These are phyloP conservation scores for Pectinophora gossypiella DNA, from an alignment of 1,140 invertebrate species.

Conservation along the genomic window DNA sequence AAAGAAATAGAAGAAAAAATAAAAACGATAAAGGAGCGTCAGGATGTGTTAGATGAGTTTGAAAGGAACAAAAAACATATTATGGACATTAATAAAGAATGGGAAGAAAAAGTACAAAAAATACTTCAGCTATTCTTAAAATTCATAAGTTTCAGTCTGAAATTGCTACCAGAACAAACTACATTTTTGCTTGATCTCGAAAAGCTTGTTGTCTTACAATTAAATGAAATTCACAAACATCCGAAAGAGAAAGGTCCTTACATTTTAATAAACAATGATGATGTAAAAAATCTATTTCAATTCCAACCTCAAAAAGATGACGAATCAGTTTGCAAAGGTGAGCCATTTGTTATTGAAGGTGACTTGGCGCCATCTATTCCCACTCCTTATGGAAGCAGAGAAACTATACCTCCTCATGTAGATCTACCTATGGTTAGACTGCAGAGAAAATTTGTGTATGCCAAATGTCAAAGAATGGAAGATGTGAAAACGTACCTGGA, in stretches of 20 bases:
- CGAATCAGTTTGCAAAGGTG: slow-evolving; percentile 23
- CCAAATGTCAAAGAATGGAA: slow-evolving; percentile 59
- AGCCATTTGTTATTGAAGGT: slow-evolving; percentile 46
- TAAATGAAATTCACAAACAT: slow-evolving; percentile 53
- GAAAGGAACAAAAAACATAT: slow-evolving; percentile 36
- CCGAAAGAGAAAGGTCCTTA: slow-evolving; percentile 19
- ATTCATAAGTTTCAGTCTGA: slow-evolving; percentile 58
- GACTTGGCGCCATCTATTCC: slow-evolving; percentile 37
- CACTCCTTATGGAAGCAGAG: slow-evolving; percentile 46
- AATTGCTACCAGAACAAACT: slow-evolving; percentile 59
- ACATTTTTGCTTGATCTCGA: slow-evolving; percentile 58
- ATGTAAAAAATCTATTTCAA: slow-evolving; percentile 34
- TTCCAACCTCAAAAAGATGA: slow-evolving; percentile 28
- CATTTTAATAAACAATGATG: slow-evolving; percentile 40
- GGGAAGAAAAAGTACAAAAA: slow-evolving; percentile 59
- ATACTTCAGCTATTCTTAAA: slow-evolving; percentile 54
- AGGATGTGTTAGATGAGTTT: slow-evolving; percentile 31
- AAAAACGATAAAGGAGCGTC: slow-evolving; percentile 39
- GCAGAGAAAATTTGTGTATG: slow-evolving; percentile 52
- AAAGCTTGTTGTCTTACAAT: slow-evolving; percentile 56
- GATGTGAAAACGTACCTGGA: slow-evolving; percentile 48
- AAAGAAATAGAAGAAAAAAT: slow-evolving; percentile 40
- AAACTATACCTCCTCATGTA: slow-evolving; percentile 45
- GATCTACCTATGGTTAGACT: slow-evolving; percentile 51
- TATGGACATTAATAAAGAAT: slow-evolving; percentile 44